Base-by-base conservation (phyloP, 2,888 invertebrate species). In the Crematogaster levior region DNA sequence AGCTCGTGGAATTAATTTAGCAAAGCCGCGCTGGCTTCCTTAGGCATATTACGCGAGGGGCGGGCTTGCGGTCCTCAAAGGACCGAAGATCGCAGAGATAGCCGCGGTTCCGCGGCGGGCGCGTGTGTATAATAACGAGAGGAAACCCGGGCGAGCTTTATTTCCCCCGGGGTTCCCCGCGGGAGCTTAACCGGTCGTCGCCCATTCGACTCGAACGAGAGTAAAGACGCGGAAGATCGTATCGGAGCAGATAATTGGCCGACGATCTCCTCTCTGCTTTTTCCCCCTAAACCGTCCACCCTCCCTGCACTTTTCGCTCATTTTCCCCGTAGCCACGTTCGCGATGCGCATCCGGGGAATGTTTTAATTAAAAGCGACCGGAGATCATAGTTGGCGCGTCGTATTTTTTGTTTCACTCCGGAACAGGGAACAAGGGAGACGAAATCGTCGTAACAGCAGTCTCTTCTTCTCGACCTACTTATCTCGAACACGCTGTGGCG, bases 231-330 rank as follows among this genome's bases (percentile, higher is more conserved):
- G 85, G 77, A 87, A 88, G 88, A 88, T 63, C 65, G 30, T 63
- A 93, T 94, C 93, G 91, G 90, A 91, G 93, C 91, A 93, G 94
- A 93, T 93, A 93, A 93, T 94, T 94, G 94, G 92, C 91, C 92
- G 91, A 89, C 92, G 93, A 93, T 93, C 93, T 93, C 90, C 91
- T 92, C 86, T 82, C 74, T 84, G 86, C 63, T 84, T 37, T 83
- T 81, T 85, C 56, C 60, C 61, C 79, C 51, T 30, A 66, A 58
- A 58, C 60, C 68, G 30, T 37, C 30, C 27, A 48, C n/a, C 60
- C n/a, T 37, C n/a, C 46, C 43, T 43, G 18, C 46, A 65, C 53
- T 77, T 75, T 65, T 58, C 58, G 74, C 63, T 81, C 61, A 34
- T 63, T 65, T 81, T 63, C 53, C 56, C 77, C 27, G 27, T 9